Evolutionary conservation across 2,113 vertebrate species (phyloP).

Genomic region (Tenebrosternarchus preto): DNA sequence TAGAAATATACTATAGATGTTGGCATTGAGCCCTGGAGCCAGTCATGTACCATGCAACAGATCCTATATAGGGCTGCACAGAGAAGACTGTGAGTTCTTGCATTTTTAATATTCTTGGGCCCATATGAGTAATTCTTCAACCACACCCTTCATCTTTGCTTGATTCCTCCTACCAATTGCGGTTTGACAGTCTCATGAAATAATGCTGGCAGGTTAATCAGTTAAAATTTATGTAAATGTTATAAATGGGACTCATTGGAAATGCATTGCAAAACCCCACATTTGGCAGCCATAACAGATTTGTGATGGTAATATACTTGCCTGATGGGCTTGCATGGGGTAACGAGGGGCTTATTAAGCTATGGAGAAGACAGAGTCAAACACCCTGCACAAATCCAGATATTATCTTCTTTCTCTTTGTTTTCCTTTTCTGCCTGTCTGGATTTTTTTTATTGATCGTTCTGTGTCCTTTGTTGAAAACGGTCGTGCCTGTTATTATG

Average conservation of each 20-base stretch:
- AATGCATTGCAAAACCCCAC: slow-evolving; percentile 44
- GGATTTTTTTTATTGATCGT: slow-evolving; percentile 17
- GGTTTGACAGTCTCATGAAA: slow-evolving; percentile 45
- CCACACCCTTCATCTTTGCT: slow-evolving; percentile 2
- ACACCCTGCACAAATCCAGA: neutral
- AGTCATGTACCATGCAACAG: neutral
- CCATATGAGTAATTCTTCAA: neutral
- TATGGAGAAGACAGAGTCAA: slow-evolving; percentile 4
- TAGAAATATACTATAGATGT: neutral
- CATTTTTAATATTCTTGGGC: neutral
- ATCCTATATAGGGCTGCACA: neutral
- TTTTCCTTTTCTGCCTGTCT: neutral
- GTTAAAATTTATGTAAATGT: slow-evolving; percentile 54
- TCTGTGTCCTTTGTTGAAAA: neutral
- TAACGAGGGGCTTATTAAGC: slow-evolving; percentile 45
- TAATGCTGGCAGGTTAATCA: slow-evolving; percentile 54
- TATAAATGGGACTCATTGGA: slow-evolving; percentile 47
- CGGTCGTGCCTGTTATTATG: neutral
- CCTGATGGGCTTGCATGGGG: slow-evolving; percentile 31
- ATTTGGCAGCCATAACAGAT: slow-evolving; percentile 46
- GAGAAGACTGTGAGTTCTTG: no score
- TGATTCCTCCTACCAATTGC: neutral
- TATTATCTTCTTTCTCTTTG: neutral
- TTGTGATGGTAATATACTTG: slow-evolving; percentile 36
- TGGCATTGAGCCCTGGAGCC: no score